These are phyloP conservation scores for Tachina fera DNA, from an alignment of 2,888 invertebrate species.

Conservation along the genomic window DNA sequence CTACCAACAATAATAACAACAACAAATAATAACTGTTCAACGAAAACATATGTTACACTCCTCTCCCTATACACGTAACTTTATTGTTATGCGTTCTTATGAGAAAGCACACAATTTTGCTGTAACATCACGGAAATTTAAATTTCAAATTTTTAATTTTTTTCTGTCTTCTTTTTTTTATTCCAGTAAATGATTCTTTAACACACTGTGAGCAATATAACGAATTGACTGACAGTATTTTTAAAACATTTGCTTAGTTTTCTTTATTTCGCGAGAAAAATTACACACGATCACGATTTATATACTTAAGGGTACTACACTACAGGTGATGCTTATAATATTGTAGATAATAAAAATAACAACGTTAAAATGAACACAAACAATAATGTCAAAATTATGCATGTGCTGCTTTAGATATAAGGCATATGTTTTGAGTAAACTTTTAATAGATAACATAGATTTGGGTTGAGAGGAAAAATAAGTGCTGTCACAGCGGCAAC, in stretches of 20 bases:
- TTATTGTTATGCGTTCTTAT: not conserved
- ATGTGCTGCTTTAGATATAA: slow-evolving; percentile 61
- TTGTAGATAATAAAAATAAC: slow-evolving; percentile 3
- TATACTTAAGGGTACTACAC: slow-evolving; percentile 40
- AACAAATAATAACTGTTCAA: slow-evolving; percentile 39
- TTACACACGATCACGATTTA: slow-evolving; percentile 52
- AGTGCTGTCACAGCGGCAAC: not conserved
- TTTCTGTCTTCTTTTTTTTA: slow-evolving; percentile 31
- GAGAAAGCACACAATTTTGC: slow-evolving; percentile 3
- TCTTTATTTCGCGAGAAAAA: slow-evolving; percentile 8
- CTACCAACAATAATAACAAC: slow-evolving; percentile 46
- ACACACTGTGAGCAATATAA: slow-evolving; percentile 65
- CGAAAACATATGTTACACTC: slow-evolving; percentile 56
- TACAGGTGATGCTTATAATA: slow-evolving; percentile 17
- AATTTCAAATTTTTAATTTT: slow-evolving; percentile 66
- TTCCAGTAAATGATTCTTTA: slow-evolving; percentile 63
- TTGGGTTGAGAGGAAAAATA: not conserved
- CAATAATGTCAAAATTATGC: slow-evolving; percentile 59
- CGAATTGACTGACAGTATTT: slow-evolving; percentile 55
- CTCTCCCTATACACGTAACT: slow-evolving; percentile 22
- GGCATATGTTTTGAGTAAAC: slow-evolving; percentile 26
- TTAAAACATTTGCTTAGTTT: slow-evolving; percentile 2
- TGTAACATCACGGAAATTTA: slow-evolving; percentile 67
- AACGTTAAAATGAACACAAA: slow-evolving; percentile 8
- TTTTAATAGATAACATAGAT: not conserved